These are phyloP conservation scores for Lepisosteus oculatus DNA, from an alignment of 2,113 vertebrate genomes.

Conservation along the genomic window DNA sequence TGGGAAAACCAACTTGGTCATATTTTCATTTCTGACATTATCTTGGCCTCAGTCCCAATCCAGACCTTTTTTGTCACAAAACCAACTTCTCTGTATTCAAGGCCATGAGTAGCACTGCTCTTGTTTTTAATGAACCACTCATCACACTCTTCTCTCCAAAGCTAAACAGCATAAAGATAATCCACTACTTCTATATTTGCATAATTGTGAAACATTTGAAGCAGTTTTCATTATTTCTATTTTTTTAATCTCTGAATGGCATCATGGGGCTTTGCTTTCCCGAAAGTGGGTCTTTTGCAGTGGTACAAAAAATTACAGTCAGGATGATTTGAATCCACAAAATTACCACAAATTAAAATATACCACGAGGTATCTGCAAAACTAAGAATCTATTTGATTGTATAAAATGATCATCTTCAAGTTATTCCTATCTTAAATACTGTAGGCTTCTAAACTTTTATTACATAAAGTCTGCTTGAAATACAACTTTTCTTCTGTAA, in stretches of 20 bases:
- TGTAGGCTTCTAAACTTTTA: no score
- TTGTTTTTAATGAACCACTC: not conserved
- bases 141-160: slow-evolving; percentile 3
- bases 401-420: no score
- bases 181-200: slow-evolving; percentile 10
- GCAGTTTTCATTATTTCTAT: not conserved
- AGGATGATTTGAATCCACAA: no score
- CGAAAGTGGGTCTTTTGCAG: no score
- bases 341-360: no score
- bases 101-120: not conserved
- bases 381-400: no score
- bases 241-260: not conserved
- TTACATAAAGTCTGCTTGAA: no score
- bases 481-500: no score
- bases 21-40: slow-evolving; percentile 7
- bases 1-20: not conserved
- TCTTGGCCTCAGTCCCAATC: slow-evolving; percentile 1
- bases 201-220: slow-evolving; percentile 9
- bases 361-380: no score
- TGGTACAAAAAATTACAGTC: no score
- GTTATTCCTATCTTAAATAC: no score
- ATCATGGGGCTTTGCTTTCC: not conserved
- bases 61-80: not conserved
- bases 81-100: not conserved
- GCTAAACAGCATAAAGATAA: not conserved